phyloP scores from a whole-genome alignment of 2,888 invertebrate genomes.

The Sericinus montela region DNA sequence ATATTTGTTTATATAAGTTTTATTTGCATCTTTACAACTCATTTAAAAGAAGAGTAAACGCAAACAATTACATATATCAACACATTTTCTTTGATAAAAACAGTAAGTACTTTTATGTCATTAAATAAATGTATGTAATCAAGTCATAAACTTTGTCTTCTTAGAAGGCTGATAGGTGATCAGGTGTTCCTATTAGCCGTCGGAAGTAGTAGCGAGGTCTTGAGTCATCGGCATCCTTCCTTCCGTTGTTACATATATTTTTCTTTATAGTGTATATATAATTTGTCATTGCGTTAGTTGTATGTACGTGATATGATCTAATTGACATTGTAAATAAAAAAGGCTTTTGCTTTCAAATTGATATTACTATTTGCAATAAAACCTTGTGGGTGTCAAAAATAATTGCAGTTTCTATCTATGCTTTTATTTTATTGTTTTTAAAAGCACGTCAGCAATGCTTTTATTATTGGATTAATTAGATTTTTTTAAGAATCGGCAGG shows the following conservation, averaged over 20 bases:
- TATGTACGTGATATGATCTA: constrained; percentile 15
- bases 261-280: constrained; percentile 12
- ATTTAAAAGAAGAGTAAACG: no score
- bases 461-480: no score
- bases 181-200: constrained; percentile 43
- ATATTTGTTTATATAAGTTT: no score
- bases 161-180: constrained; percentile 36
- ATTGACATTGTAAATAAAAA: constrained; percentile 16
- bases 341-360: constrained; percentile 8
- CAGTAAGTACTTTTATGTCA: no score
- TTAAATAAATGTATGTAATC: constrained; percentile 11
- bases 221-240: constrained; percentile 47
- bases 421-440: no score
- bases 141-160: constrained; percentile 9
- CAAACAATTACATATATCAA: no score
- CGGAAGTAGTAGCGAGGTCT: constrained; percentile 62
- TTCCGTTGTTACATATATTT: constrained; percentile 50
- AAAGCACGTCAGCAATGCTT: no score
- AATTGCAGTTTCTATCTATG: no score
- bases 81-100: no score
- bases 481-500: no score
- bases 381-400: no score
- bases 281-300: constrained; percentile 1
- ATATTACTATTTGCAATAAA: constrained; percentile 1
- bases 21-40: no score